Percentiles rank a stretch among this genome's conserved stretches.
Conservation (phyloP, 2,888 invertebrate genomes). For the Acanthosoma haemorrhoidale region DNA sequence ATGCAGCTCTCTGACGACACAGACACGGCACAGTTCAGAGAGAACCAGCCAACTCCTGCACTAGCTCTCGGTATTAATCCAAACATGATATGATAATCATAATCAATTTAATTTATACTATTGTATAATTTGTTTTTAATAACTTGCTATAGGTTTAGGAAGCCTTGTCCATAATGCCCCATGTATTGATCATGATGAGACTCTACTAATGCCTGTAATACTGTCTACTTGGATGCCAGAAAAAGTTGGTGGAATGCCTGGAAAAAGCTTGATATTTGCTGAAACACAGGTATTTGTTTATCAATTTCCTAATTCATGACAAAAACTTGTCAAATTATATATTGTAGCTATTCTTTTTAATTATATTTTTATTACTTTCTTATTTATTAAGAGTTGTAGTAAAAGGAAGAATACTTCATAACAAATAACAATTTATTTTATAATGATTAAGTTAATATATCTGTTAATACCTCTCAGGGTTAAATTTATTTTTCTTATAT, state of each 20-base stretch:
- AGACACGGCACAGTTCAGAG: constrained; percentile 39
- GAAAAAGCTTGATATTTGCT: constrained; percentile 76
- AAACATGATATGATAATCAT: background rate
- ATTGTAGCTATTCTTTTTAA: no score
- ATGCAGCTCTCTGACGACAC: constrained; percentile 69
- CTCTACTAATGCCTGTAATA: constrained; percentile 74
- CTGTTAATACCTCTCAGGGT: no score
- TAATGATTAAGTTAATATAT: no score
- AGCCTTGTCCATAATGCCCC: constrained; percentile 51
- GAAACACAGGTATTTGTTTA: constrained; percentile 71
- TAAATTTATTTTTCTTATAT: no score
- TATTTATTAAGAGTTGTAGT: no score
- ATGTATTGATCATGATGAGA: constrained; percentile 82
- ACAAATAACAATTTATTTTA: no score
- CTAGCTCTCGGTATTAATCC: constrained; percentile 37
- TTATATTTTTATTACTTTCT: no score
- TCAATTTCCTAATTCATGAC: background rate
- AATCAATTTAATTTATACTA: background rate
- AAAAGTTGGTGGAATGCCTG: constrained; percentile 77
- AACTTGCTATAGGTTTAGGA: constrained; percentile 29
- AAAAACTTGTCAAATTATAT: no score
- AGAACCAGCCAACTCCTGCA: constrained; percentile 36
- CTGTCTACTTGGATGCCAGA: constrained; percentile 88
- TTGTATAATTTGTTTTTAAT: background rate
- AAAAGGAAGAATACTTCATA: no score